Evolutionary conservation across 2,888 invertebrate species (phyloP).

Genomic region (Tetrapedia diversipes): DNA sequence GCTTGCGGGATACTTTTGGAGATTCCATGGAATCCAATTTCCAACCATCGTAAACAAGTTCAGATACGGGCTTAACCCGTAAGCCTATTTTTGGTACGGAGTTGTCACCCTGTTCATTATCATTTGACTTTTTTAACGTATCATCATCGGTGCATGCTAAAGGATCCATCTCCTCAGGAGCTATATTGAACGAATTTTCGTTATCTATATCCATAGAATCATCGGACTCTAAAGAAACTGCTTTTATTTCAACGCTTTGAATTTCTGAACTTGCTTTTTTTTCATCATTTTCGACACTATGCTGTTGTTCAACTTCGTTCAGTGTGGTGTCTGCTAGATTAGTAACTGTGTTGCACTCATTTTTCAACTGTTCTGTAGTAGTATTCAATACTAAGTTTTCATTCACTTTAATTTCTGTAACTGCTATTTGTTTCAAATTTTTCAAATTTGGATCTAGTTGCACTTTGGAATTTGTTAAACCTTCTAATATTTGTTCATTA

Average conservation of each 20-base stretch:
- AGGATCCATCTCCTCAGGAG: slow-evolving; percentile 78
- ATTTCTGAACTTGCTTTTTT: slow-evolving; percentile 62
- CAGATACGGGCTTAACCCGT: slow-evolving; percentile 78
- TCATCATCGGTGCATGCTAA: slow-evolving; percentile 78
- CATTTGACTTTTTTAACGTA: slow-evolving; percentile 39
- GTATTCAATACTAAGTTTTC: background rate
- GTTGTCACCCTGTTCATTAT: slow-evolving; percentile 2
- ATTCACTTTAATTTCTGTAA: slow-evolving; percentile 21
- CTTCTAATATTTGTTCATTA: slow-evolving; percentile 36
- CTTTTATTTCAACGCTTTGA: slow-evolving; percentile 68
- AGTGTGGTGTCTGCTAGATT: background rate
- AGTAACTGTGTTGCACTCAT: slow-evolving; percentile 24
- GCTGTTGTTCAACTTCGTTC: slow-evolving; percentile 18
- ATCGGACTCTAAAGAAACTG: slow-evolving; percentile 66
- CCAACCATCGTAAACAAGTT: slow-evolving; percentile 78
- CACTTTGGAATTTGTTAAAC: slow-evolving; percentile 23
- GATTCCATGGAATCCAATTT: slow-evolving; percentile 73
- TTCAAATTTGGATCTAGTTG: slow-evolving; percentile 32
- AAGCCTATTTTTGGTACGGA: slow-evolving; percentile 64
- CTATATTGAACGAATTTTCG: slow-evolving; percentile 64
- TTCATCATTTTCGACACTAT: slow-evolving; percentile 33
- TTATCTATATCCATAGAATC: slow-evolving; percentile 75
- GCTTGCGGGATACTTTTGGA: slow-evolving; percentile 73
- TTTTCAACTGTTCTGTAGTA: slow-evolving; percentile 17
- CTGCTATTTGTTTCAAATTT: slow-evolving; percentile 19